Percentiles rank a stretch among this genome's conserved stretches.
Evolutionary conservation across 1,140 invertebrate species (phyloP).

Genomic region (Homalodisca vitripennis): DNA sequence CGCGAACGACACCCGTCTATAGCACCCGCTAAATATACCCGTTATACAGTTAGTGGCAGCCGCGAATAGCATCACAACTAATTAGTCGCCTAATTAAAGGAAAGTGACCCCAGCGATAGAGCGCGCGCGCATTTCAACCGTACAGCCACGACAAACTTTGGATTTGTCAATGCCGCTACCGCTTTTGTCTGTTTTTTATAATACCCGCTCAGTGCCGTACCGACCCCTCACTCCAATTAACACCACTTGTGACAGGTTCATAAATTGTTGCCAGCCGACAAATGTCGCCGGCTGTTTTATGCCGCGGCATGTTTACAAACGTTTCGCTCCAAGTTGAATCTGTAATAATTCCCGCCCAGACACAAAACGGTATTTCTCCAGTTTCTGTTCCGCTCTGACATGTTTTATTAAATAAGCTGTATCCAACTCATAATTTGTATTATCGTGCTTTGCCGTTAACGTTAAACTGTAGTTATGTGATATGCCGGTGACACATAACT

Average conservation of each 20-base stretch:
- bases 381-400: no score
- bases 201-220: not conserved
- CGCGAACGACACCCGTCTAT: not conserved
- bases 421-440: no score
- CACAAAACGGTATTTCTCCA: no score
- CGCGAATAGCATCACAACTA: slow-evolving; percentile 8
- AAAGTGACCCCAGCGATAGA: slow-evolving; percentile 9
- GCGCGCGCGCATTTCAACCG: not conserved
- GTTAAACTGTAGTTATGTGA: no score
- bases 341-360: no score
- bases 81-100: slow-evolving; percentile 25
- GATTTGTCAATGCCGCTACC: slow-evolving; percentile 13
- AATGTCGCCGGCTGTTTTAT: slow-evolving; percentile 15
- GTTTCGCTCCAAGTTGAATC: not conserved
- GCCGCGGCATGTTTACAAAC: slow-evolving; percentile 26
- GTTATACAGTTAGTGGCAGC: slow-evolving; percentile 1
- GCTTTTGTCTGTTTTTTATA: not conserved
- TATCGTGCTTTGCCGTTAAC: no score
- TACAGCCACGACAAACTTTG: not conserved
- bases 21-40: slow-evolving; percentile 5
- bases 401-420: no score
- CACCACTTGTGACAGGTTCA: slow-evolving; percentile 10
- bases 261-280: slow-evolving; percentile 2
- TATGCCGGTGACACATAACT: no score
- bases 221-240: slow-evolving; percentile 13